Percentiles rank a stretch among this genome's conserved stretches.
Conservation (phyloP, 2,113 vertebrate genomes). For the Cyphomyrus plagiostoma region DNA sequence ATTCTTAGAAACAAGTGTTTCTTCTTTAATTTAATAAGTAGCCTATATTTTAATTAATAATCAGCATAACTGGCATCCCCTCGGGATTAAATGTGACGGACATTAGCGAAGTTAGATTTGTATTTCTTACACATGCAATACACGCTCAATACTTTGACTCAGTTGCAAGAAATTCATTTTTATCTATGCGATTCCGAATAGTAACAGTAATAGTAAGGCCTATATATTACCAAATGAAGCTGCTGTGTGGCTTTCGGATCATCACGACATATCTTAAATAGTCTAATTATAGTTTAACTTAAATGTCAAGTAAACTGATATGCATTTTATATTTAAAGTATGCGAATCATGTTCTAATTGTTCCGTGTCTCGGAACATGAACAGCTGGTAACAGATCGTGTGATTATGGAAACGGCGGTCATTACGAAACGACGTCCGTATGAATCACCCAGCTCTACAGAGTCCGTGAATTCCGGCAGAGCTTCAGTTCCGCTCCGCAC, state of each 20-base stretch:
- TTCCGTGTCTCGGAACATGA: background rate
- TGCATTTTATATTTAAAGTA: background rate
- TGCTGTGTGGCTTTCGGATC: background rate
- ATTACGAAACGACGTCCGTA: slow-evolving; percentile 1
- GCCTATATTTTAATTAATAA: background rate
- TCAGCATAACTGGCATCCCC: background rate
- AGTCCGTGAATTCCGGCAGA: background rate
- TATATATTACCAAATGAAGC: background rate
- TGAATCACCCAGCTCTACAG: background rate
- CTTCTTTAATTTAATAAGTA: background rate
- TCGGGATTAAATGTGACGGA: background rate
- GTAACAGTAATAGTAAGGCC: background rate
- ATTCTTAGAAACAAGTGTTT: background rate
- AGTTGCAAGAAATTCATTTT: background rate
- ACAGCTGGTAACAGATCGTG: background rate
- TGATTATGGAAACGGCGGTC: background rate
- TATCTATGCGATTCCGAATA: background rate
- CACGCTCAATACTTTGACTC: background rate
- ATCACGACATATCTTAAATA: background rate
- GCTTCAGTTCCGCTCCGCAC: background rate
- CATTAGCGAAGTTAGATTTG: background rate
- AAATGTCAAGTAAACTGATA: background rate
- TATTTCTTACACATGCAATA: background rate
- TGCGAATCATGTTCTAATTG: background rate
- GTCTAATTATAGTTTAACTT: background rate